Base-by-base conservation (phyloP, 2,888 invertebrate genomes). In the Podabrus alpinus region DNA sequence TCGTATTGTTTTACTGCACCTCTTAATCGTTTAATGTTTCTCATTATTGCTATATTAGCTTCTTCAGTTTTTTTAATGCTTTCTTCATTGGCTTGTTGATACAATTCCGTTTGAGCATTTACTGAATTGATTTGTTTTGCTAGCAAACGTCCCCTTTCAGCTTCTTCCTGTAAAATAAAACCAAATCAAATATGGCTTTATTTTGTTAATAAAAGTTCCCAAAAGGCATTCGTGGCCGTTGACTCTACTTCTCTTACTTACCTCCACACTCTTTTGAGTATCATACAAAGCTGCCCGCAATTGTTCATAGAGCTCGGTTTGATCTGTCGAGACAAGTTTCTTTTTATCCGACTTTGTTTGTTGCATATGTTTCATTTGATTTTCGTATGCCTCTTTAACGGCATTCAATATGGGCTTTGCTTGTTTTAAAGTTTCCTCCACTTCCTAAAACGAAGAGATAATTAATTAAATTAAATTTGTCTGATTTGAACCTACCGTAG, bases 181-280 rank as follows among this genome's bases (percentile, higher is more conserved):
- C 17, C 19, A 67, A 59, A n/a, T n/a, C n/a, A n/a, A n/a, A n/a
- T n/a, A n/a, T n/a, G n/a, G n/a, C n/a, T n/a, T n/a, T n/a, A n/a
- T n/a, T n/a, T n/a, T n/a, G n/a, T n/a, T n/a, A n/a, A n/a, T n/a
- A n/a, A n/a, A n/a, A n/a, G n/a, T n/a, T n/a, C n/a, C n/a, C n/a
- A n/a, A n/a, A n/a, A n/a, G n/a, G n/a, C n/a, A n/a, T n/a, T n/a
- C n/a, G n/a, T n/a, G n/a, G n/a, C n/a, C 3, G 25, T n/a, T 61
- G 15, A 3, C 2, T 29, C 15, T 19, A 15, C 15, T 10, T 25
- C 9, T 19, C n/a, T 10, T 59, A 62, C 60, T 78, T 71, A 84
- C 85, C 80, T 87, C 87, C 5, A 87, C 87, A 68, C 82, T 80
- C 74, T 82, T 83, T 70, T 87, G 87, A 4, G 86, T 85, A 70